Conservation (phyloP, 2,113 vertebrate genomes). For the Pollachius pollachius region DNA sequence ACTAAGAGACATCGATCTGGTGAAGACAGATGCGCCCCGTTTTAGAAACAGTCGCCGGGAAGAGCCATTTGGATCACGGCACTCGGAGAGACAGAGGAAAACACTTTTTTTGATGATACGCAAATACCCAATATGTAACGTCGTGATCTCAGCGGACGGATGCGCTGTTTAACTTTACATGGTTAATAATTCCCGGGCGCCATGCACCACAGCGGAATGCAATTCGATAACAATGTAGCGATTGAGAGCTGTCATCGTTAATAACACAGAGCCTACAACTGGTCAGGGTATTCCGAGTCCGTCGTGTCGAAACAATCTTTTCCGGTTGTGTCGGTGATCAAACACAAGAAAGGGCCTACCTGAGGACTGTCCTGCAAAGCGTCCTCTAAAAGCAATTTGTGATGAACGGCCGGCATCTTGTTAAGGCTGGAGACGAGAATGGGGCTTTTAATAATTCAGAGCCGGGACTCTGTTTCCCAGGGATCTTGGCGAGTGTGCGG, state of each 20-base stretch:
- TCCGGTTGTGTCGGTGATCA: not conserved
- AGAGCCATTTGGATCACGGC: not conserved
- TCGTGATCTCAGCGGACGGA: too few relatives aligned
- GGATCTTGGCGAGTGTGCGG: slow-evolving; percentile 28
- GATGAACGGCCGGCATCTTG: slow-evolving; percentile 94
- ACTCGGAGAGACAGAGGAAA: not conserved
- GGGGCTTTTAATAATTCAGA: slow-evolving; percentile 57
- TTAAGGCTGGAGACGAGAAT: slow-evolving; percentile 37
- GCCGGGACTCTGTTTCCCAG: slow-evolving; percentile 69
- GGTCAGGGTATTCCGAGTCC: slow-evolving; percentile 3
- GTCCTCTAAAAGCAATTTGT: slow-evolving; percentile 92
- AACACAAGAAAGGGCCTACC: slow-evolving; percentile 69
- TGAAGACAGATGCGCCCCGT: not conserved
- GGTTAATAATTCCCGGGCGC: too few relatives aligned
- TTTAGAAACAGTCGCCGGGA: slow-evolving; percentile 2
- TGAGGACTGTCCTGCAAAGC: slow-evolving; percentile 96
- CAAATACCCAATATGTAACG: slow-evolving; percentile 14
- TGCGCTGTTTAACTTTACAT: too few relatives aligned
- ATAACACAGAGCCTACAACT: slow-evolving; percentile 31
- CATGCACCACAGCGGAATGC: not conserved
- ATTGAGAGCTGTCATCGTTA: slow-evolving; percentile 54
- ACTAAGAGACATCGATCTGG: not conserved
- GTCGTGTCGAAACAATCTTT: too few relatives aligned
- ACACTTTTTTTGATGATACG: not conserved
- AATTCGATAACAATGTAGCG: slow-evolving; percentile 30